Evolutionary conservation across 2,888 invertebrate species (phyloP).

Genomic region (Apamea anceps): DNA sequence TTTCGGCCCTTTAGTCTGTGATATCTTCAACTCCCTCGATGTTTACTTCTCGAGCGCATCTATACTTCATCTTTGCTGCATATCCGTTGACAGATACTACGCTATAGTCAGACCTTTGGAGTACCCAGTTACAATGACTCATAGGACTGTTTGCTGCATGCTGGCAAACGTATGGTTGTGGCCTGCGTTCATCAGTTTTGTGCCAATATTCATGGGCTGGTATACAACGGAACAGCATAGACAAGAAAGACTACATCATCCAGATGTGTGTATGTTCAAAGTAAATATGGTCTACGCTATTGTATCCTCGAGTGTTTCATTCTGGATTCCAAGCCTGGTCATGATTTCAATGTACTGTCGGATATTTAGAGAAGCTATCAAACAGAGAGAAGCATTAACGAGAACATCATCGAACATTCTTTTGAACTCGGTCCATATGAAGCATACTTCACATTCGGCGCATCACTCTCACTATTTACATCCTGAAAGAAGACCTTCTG

Average conservation of each 20-base stretch:
- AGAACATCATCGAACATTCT: conserved; percentile 96
- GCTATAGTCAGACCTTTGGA: conserved; percentile 97
- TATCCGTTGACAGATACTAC: conserved; percentile 97
- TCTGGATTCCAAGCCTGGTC: conserved; percentile 97
- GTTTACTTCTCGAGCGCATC: conserved; percentile 98
- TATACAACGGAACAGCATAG: conserved; percentile 96
- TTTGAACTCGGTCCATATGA: conserved; percentile 95
- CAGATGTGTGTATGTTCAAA: conserved; percentile 95
- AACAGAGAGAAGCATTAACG: conserved; percentile 95
- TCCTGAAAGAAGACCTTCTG: conserved; percentile 86
- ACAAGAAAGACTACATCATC: conserved; percentile 91
- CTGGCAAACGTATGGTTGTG: conserved; percentile 97
- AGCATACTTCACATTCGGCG: conserved; percentile 93
- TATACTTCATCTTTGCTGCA: conserved; percentile 98
- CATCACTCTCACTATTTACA: conserved; percentile 90
- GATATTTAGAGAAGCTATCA: conserved; percentile 95
- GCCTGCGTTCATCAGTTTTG: conserved; percentile 97
- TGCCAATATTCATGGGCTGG: conserved; percentile 98
- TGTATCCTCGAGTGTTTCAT: conserved; percentile 96
- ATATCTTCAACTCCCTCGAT: conserved; percentile 98
- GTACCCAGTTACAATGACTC: conserved; percentile 97
- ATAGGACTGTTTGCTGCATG: conserved; percentile 95
- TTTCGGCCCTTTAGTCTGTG: conserved; percentile 97
- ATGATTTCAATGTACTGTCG: conserved; percentile 98
- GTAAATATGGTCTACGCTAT: conserved; percentile 96